Evolutionary conservation across 2,888 invertebrate genomes (phyloP).

Genomic region (Drosophila mettleri): DNA sequence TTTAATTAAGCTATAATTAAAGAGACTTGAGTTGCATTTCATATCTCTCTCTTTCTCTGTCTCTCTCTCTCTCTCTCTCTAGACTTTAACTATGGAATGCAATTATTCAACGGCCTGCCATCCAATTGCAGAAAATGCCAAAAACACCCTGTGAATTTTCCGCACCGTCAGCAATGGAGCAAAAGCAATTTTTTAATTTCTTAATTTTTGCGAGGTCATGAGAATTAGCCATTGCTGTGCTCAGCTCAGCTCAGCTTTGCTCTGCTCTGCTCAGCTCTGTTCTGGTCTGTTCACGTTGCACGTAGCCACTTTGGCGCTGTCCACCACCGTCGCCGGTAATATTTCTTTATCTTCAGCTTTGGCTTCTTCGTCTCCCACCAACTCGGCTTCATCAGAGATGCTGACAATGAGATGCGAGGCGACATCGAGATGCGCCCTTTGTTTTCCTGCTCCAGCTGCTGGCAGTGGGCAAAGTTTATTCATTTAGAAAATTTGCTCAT

Average conservation of each 20-base stretch:
- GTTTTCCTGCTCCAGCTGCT: constrained; percentile 45
- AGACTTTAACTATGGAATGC: constrained; percentile 65
- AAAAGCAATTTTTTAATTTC: constrained; percentile 82
- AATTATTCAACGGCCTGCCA: constrained; percentile 71
- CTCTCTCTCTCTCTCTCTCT: background rate
- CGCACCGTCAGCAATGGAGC: constrained; percentile 70
- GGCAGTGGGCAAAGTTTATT: constrained; percentile 74
- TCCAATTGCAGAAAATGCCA: constrained; percentile 67
- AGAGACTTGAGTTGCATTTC: constrained; percentile 1
- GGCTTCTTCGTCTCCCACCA: constrained; percentile 10
- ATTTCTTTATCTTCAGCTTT: constrained; percentile 69
- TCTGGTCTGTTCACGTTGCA: constrained; percentile 35
- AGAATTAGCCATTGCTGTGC: constrained; percentile 59
- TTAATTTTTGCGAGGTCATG: constrained; percentile 82
- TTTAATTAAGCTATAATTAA: constrained; percentile 8
- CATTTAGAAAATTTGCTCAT: constrained; percentile 83
- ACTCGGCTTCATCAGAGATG: constrained; percentile 34
- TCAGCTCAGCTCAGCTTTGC: constrained; percentile 1
- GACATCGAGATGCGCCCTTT: constrained; percentile 63
- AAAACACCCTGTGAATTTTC: constrained; percentile 74
- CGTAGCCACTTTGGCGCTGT: constrained; percentile 66
- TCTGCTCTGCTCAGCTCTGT: background rate
- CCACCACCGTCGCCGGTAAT: constrained; percentile 61
- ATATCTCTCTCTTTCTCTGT: background rate
- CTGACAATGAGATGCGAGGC: constrained; percentile 66